Percentiles rank a stretch among this genome's conserved stretches.
phyloP scores from a whole-genome alignment of 2,797 vertebrate genomes.

The Oreortyx pictus region DNA sequence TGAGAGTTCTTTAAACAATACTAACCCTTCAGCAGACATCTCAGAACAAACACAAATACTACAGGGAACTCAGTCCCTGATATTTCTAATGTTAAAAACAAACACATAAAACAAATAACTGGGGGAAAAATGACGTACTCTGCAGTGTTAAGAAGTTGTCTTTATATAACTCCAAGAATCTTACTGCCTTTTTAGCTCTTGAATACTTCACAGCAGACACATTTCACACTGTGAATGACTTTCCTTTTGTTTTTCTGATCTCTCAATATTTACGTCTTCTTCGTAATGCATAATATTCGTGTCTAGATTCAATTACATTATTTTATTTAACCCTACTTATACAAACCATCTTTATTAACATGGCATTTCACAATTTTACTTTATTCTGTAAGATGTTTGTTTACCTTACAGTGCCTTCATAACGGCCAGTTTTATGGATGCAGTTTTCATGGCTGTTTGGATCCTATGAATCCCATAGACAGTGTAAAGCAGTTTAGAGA shows the following conservation, averaged over 20 bases:
- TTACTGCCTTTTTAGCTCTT: neutral
- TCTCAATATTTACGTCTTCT: neutral
- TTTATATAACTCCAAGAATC: neutral
- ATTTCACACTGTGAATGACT: neutral
- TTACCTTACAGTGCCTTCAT: neutral
- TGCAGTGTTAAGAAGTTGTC: neutral
- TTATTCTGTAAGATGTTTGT: neutral
- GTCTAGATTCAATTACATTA: neutral
- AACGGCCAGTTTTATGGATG: neutral
- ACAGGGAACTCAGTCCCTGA: neutral
- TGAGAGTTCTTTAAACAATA: neutral
- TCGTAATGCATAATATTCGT: neutral
- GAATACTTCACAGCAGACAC: neutral
- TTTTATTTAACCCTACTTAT: neutral
- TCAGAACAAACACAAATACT: neutral
- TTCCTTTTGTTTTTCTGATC: neutral
- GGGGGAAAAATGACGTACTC: neutral
- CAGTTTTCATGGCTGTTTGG: neutral
- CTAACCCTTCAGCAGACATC: neutral
- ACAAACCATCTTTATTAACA: neutral
- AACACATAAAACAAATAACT: neutral
- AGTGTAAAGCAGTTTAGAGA: neutral
- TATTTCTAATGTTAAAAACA: neutral
- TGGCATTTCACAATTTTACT: neutral
- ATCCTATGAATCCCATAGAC: neutral